Evolutionary conservation across 1,140 invertebrate genomes (phyloP).

Genomic region (Aphelenchoides fujianensis): DNA sequence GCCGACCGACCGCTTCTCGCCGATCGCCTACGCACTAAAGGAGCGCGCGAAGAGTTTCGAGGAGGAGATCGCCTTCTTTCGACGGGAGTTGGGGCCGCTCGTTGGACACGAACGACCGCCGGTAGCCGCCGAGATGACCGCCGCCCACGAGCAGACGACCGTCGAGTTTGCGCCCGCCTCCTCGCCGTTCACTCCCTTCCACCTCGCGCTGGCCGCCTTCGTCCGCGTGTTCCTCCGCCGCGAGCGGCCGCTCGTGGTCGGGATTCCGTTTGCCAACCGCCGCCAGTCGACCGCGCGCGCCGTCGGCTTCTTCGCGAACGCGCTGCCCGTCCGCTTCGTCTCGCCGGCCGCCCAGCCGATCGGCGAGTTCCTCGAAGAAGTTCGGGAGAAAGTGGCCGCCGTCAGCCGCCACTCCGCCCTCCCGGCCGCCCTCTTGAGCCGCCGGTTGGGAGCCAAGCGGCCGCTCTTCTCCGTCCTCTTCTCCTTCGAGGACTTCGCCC

Average conservation of each 20-base stretch:
- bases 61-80: background rate
- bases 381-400: constrained; percentile 25
- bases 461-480: constrained; percentile 33
- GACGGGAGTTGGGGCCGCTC: background rate
- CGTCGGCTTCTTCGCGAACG: constrained; percentile 35
- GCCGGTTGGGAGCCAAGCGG: constrained; percentile 22
- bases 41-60: background rate
- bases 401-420: constrained; percentile 14
- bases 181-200: constrained; percentile 7
- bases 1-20: background rate
- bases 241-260: constrained; percentile 24
- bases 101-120: too few relatives aligned
- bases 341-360: background rate
- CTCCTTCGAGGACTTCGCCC: constrained; percentile 30
- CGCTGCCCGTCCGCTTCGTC: constrained; percentile 18
- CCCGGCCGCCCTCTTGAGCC: constrained; percentile 22
- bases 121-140: background rate
- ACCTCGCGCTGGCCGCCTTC: constrained; percentile 13
- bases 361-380: constrained; percentile 20
- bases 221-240: too few relatives aligned
- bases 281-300: background rate
- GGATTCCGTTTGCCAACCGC: constrained; percentile 32
- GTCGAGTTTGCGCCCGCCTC: too few relatives aligned
- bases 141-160: background rate
- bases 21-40: background rate